Evolutionary conservation across 2,888 invertebrate species (phyloP).

Genomic region (Caenorhabditis becei): DNA sequence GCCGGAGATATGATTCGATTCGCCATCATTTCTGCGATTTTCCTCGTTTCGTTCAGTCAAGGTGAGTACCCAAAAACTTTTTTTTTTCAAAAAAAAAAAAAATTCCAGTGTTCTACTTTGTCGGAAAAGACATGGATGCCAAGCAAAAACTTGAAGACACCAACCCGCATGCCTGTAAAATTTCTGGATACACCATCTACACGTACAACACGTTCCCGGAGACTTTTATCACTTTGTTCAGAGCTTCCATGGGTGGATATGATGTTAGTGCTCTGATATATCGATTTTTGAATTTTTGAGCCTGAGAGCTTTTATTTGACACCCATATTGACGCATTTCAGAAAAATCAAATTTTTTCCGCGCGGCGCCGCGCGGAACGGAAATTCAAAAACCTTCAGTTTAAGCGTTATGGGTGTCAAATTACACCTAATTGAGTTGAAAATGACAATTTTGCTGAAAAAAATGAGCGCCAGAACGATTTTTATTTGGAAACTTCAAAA

Average conservation of each 20-base stretch:
- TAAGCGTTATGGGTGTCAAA: too few species aligned
- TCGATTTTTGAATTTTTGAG: too few species aligned
- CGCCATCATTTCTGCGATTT: constrained; percentile 95
- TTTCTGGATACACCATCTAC: constrained; percentile 81
- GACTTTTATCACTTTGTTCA: constrained; percentile 98
- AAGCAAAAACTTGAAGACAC: constrained; percentile 75
- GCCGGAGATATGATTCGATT: constrained; percentile 99
- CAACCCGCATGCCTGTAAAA: constrained; percentile 73
- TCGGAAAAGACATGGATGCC: constrained; percentile 88
- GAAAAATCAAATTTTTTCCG: too few species aligned
- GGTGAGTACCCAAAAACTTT: constrained; percentile 84
- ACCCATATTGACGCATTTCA: too few species aligned
- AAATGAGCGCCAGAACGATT: too few species aligned
- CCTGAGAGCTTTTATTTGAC: too few species aligned
- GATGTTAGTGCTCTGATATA: constrained; percentile 88
- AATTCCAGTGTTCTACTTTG: constrained; percentile 87
- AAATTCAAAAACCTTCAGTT: too few species aligned
- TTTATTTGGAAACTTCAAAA: too few species aligned
- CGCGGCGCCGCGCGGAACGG: too few species aligned
- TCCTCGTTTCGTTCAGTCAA: constrained; percentile 96
- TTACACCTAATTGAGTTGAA: too few species aligned
- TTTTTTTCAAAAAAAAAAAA: too few species aligned
- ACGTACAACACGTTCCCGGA: constrained; percentile 87
- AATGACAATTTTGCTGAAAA: too few species aligned
- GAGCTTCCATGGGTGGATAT: constrained; percentile 97